Conservation (phyloP, 2,797 vertebrate genomes). For the Typhlichthys subterraneus region DNA sequence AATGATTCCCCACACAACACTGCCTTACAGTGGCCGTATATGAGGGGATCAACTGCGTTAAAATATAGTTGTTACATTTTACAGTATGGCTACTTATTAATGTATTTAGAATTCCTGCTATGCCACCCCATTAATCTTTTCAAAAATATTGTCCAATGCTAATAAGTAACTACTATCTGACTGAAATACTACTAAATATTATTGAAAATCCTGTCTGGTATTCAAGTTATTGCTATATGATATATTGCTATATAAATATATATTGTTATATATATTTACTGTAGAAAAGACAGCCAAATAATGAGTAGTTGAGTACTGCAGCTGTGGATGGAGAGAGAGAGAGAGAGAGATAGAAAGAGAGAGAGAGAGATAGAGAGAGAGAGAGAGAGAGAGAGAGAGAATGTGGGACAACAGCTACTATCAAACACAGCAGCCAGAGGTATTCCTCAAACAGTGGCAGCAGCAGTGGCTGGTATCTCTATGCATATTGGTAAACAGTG, state of each 20-base stretch:
- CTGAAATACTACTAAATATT: no score
- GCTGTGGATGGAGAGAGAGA: not conserved
- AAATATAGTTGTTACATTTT: conserved; percentile 15
- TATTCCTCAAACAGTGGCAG: conserved; percentile 77
- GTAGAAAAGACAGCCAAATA: no score
- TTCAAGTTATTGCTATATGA: not conserved
- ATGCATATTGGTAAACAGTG: conserved; percentile 80
- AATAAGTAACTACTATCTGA: no score
- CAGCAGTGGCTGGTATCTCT: conserved; percentile 64
- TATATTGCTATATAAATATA: no score
- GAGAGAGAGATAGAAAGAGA: not conserved
- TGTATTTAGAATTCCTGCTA: not conserved
- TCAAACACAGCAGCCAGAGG: conserved; percentile 75
- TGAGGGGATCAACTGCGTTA: conserved; percentile 42
- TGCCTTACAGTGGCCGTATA: conserved; percentile 59
- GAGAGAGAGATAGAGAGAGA: conserved; percentile 8
- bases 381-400: conserved; percentile 54
- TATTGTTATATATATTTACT: no score
- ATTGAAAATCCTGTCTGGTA: not conserved
- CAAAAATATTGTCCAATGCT: no score
- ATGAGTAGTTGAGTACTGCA: no score
- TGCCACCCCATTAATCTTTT: conserved; percentile 15
- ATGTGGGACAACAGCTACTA: conserved; percentile 66
- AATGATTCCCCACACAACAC: conserved; percentile 65
- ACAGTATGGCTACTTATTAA: not conserved